phyloP scores from a whole-genome alignment of 2,888 invertebrate genomes.

The Athripsodes cinereus region DNA sequence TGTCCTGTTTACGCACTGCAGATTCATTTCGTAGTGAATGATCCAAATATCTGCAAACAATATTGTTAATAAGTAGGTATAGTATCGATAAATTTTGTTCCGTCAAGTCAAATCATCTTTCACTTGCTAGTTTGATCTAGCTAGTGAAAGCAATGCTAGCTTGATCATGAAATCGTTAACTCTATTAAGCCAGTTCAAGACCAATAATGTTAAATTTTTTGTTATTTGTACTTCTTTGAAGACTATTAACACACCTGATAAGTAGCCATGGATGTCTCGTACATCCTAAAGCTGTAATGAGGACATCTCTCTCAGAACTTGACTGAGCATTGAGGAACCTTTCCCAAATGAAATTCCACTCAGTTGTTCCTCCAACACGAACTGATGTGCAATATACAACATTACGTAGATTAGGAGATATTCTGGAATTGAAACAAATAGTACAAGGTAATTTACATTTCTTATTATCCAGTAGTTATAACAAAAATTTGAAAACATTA shows the following conservation, averaged over 20 bases:
- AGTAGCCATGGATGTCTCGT: slow-evolving; percentile 78
- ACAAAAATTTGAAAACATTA: no score
- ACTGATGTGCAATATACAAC: slow-evolving; percentile 86
- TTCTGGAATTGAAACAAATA: slow-evolving; percentile 45
- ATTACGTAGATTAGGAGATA: slow-evolving; percentile 75
- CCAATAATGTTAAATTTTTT: no score
- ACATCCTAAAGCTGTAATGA: slow-evolving; percentile 76
- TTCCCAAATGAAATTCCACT: slow-evolving; percentile 87
- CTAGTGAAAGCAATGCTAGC: no score
- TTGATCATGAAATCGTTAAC: no score
- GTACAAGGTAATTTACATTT: no score
- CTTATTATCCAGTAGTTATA: no score
- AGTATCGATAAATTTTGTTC: no score
- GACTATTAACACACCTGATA: slow-evolving; percentile 44
- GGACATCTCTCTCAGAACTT: slow-evolving; percentile 72
- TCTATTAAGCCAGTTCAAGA: no score
- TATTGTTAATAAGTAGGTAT: no score
- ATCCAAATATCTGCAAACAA: slow-evolving; percentile 59
- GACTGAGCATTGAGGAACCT: slow-evolving; percentile 69
- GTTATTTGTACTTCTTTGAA: no score
- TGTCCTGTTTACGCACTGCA: slow-evolving; percentile 79
- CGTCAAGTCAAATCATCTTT: no score
- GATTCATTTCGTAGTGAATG: slow-evolving; percentile 65
- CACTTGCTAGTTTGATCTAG: no score
- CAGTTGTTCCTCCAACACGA: slow-evolving; percentile 70